Base-by-base conservation (phyloP, 2,888 invertebrate species). In the Athalia rosae region DNA sequence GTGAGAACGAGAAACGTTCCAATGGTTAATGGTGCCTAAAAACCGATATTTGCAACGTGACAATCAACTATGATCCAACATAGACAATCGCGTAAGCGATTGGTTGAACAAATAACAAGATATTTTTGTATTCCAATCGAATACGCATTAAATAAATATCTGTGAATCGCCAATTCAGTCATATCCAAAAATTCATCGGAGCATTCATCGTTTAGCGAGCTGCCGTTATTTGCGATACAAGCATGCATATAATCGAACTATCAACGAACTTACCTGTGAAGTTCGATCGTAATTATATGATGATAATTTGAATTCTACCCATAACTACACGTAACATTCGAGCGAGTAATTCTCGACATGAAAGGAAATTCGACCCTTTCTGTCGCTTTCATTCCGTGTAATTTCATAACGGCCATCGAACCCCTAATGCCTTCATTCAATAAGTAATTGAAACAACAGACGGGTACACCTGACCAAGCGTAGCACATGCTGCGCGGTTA, bases 11-110 rank as follows among this genome's bases (percentile, higher is more conserved):
- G 71, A 13, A 58, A 58, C 56, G 58, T 4, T 28, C 28, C 45
- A 58, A 13, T 45, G 71, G 71, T 58, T 67, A 67, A 67, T 67
- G 53, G 56, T 58, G 41, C 9, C 50, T 71, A 45, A 15, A 56
- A 58, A 43, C 58, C 56, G 50, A 58, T 13, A 43, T 45, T 50
- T 58, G 15, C 45, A n/a, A 71, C 45, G 4, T 58, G 45, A 71
- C 45, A n/a, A 45, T 71, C n/a, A 45, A 71, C 13, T 8, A 7
- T 28, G 50, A 45, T 41, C 58, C 45, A 58, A 71, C 71, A 45
- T 45, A 58, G 71, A 41, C 8, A 45, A 58, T 43, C 41, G 50
- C 13, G 45, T 71, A 43, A 9, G 9, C 58, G 13, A 43, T 9
- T 28, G 56, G n/a, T n/a, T 71, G 45, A 71, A 58, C 45, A 45